Evolutionary conservation across 1,140 invertebrate species (phyloP).

Genomic region (Lepidotrigona ventralis): DNA sequence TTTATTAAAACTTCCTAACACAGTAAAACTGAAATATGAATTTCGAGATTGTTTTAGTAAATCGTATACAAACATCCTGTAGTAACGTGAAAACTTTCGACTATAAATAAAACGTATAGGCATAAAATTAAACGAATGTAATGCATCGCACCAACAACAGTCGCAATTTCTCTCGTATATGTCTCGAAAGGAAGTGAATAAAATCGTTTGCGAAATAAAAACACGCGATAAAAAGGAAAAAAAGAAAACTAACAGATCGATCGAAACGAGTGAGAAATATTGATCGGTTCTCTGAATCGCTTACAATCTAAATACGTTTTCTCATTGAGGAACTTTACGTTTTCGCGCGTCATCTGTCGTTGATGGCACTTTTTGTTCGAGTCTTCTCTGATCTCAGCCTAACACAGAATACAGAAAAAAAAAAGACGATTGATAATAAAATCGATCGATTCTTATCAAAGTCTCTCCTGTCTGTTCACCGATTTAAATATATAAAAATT

Average conservation of each 20-base stretch:
- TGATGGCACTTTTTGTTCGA: conserved; percentile 40
- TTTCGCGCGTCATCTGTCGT: conserved; percentile 29
- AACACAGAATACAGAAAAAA: conserved; percentile 1
- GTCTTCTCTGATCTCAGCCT: conserved; percentile 32
- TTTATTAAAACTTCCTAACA: conserved; percentile 54
- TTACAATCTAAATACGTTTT: conserved; percentile 20
- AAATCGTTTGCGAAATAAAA: not conserved
- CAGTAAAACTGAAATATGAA: conserved; percentile 10
- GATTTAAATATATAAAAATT: conserved; percentile 9
- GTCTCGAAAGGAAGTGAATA: not conserved
- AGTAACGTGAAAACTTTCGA: conserved; percentile 27
- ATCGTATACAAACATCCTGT: conserved; percentile 50
- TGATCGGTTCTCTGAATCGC: not conserved
- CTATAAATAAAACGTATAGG: conserved; percentile 36
- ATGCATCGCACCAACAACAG: conserved; percentile 1
- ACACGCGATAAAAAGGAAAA: not conserved
- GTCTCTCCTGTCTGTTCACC: conserved; percentile 15
- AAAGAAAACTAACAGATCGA: not conserved
- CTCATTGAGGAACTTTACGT: conserved; percentile 39
- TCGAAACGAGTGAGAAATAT: not conserved
- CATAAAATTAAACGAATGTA: conserved; percentile 17
- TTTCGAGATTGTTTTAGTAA: conserved; percentile 10
- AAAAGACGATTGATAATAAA: not conserved
- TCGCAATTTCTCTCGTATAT: conserved; percentile 11
- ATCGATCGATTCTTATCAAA: not conserved